A percentile compares a stretch with the other conserved stretches of the same genome.
Conservation (phyloP, 1,140 invertebrate genomes). For the Drosophila takahashii region DNA sequence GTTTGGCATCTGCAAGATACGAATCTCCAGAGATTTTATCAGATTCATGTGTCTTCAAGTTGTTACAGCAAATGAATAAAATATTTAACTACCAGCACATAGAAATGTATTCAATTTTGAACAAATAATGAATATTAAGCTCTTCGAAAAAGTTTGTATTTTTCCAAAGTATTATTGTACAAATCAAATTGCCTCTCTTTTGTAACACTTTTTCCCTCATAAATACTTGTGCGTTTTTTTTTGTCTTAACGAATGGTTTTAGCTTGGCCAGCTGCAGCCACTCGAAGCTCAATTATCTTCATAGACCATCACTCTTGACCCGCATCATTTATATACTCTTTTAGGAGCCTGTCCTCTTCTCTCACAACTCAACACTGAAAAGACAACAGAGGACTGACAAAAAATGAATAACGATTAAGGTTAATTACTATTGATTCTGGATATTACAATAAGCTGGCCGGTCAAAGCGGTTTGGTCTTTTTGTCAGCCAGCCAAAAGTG, state of each 20-base stretch:
- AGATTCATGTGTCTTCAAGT: slow-evolving; percentile 4
- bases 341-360: slow-evolving; percentile 28
- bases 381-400: slow-evolving; percentile 32
- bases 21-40: slow-evolving; percentile 31
- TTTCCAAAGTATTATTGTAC: background rate
- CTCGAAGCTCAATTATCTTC: slow-evolving; percentile 36
- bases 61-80: no score
- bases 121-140: background rate
- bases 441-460: slow-evolving; percentile 40
- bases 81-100: background rate
- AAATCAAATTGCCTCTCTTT: background rate
- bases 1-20: slow-evolving; percentile 10
- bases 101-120: no score
- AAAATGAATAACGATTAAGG: slow-evolving; percentile 70
- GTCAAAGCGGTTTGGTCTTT: slow-evolving; percentile 28
- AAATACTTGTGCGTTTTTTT: background rate
- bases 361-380: slow-evolving; percentile 41
- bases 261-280: slow-evolving; percentile 25
- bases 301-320: slow-evolving; percentile 30
- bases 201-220: background rate
- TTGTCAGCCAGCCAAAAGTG: slow-evolving; percentile 57
- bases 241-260: background rate
- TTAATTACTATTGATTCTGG: slow-evolving; percentile 82
- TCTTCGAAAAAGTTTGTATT: background rate
- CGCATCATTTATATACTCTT: slow-evolving; percentile 39